Base-by-base conservation (phyloP, 2,113 vertebrate species). In the Bubo blakistoni region DNA sequence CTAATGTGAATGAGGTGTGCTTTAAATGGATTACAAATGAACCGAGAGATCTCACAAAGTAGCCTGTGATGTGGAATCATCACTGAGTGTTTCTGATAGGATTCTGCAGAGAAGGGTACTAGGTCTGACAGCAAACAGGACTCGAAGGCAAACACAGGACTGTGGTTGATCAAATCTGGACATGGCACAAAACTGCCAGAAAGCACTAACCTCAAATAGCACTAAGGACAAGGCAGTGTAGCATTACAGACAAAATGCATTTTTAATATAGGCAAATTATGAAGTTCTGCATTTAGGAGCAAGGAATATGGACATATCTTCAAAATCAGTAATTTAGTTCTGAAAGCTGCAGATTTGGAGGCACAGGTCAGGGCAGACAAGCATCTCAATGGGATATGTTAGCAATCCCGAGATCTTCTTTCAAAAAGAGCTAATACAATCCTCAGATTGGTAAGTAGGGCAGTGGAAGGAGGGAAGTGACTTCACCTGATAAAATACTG, bases 61-160 rank as follows among this genome's bases (percentile, higher is more conserved):
- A 88, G 38, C 40, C 44, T 77, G 20, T 0, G 0, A 44, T 3
- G 2, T 19, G 36, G 71, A 81, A 38, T 59, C 6, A 3, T 78
- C 54, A 51, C 51, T 55, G 27, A 71, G 21, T 10, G 26, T 79
- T 92, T 91, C 77, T 79, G 62, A 26, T 11, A 47, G 29, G 57
- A 67, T 61, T 76, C 88, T 82, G 54, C 44, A 63, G 44, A 54
- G 25, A 17, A 2, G 1, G 38, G 10, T 46, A 54, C 36, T 42
- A 71, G 36, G 46, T 51, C 29, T 88, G 69, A 44, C n/a, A 63
- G 19, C 42, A 58, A 90, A 40, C 20, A 47, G 29, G 29, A 42
- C 67, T 54, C 5, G 6, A 49, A 90, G 66, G 72, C 25, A 83
- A 63, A 38, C n/a, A 18, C 49, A 57, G 61, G 49, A 32, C n/a